These are phyloP conservation scores for Nothoprocta pentlandii DNA, from an alignment of 2,113 vertebrate genomes.

Conservation along the genomic window DNA sequence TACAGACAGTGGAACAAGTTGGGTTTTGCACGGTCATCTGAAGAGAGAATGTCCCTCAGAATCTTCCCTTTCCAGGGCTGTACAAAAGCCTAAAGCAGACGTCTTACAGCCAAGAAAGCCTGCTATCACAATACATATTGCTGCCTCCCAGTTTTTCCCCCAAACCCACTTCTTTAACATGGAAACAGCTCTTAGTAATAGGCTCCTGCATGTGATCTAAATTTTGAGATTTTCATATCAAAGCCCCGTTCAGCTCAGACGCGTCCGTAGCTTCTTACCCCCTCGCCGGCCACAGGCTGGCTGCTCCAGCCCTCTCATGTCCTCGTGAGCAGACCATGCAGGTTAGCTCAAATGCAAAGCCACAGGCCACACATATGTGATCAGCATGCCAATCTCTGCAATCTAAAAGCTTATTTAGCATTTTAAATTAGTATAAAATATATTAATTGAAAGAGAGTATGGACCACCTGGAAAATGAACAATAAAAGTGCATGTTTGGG, in stretches of 20 bases:
- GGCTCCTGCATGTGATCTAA: not conserved
- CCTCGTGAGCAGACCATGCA: not conserved
- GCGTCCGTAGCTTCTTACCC: not conserved
- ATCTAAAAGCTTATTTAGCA: not conserved
- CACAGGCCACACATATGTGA: not conserved
- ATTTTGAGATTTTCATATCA: not conserved
- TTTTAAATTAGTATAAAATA: not conserved
- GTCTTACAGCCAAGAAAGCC: not conserved
- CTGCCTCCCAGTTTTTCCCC: not conserved
- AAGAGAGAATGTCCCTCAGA: not conserved
- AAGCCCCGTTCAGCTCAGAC: not conserved
- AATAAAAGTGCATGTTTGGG: fast-evolving
- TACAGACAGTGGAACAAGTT: fast-evolving
- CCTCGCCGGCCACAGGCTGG: not conserved
- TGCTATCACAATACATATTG: not conserved
- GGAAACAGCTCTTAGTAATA: not conserved
- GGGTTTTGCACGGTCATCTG: not conserved
- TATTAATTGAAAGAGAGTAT: not conserved
- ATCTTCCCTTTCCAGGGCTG: not conserved
- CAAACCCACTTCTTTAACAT: not conserved
- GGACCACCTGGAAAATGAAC: not conserved
- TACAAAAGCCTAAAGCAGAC: not conserved
- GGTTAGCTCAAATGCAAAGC: not conserved
- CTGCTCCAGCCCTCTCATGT: not conserved
- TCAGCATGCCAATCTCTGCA: not conserved